Base-by-base conservation (phyloP, 2,113 vertebrate species). In the Hippopotamus amphibius region DNA sequence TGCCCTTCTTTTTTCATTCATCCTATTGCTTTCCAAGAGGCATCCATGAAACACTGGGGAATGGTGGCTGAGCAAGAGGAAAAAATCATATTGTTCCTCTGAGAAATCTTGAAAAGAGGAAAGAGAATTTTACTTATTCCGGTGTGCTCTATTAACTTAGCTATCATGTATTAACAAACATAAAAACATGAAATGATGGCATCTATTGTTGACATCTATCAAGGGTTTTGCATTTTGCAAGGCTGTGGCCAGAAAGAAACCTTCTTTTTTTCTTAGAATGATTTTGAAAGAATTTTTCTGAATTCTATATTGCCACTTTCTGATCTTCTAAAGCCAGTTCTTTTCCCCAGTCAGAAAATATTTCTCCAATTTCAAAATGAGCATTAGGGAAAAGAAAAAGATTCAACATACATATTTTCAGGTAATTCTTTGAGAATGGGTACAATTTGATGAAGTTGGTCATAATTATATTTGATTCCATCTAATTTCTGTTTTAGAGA, bases 51-150 rank as follows among this genome's bases (percentile, higher is more conserved):
- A 66, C 66, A 76, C 21, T 88, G 16, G 41, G 16, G 19, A 63
- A 41, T n/a, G 4, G 16, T 57, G 2, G n/a, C 46, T 65, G 1
- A 88, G 28, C 17, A 28, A 92, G 28, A 22, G 4, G 14, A 55
- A 85, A 76, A 61, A 28, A 11, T 30, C 5, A 5, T 21, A 41
- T 14, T 88, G 61, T 84, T 97, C 71, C n/a, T 87, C 26, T 19
- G 9, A 97, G 55, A 96, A 97, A 90, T 3, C 7, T 50, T 85
- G 48, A 84, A 93, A 91, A 89, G 6, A 26, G 7, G 33, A 93
- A 59, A 28, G 19, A 93, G 7, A 95, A 71, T 63, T 93, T 87
- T 69, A 80, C 53, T 71, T 30, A 91, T 77, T 90, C 6, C 21
- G 46, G 13, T 55, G 5, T 69, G 19, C 12, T 81, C 21, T 82